Percentiles rank a stretch among this genome's conserved stretches.
Conservation (phyloP, 2,797 vertebrate species). For the Tragelaphus oryx region DNA sequence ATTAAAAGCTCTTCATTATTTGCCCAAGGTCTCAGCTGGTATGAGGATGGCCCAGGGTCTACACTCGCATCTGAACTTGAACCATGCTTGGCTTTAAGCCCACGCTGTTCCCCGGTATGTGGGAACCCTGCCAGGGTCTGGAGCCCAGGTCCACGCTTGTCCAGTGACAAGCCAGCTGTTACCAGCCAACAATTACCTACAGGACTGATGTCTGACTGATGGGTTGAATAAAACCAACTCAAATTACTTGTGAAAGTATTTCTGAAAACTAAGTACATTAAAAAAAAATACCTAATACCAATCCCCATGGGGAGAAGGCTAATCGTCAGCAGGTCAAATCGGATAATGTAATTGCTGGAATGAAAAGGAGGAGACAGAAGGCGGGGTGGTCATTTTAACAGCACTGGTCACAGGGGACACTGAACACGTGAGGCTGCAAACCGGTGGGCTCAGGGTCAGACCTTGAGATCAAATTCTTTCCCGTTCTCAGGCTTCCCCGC, state of each 20-base stretch:
- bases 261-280: background rate
- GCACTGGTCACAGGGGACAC: fast-evolving
- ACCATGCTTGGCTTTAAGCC: background rate
- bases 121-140: background rate
- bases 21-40: background rate
- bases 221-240: background rate
- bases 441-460: fast-evolving
- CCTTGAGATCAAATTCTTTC: background rate
- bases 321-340: background rate
- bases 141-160: fast-evolving
- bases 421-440: fast-evolving
- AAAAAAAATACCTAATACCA: background rate
- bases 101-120: fast-evolving
- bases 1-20: background rate
- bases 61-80: background rate
- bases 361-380: background rate
- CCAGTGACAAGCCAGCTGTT: background rate
- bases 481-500: background rate
- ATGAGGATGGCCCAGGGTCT: background rate
- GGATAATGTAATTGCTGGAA: background rate
- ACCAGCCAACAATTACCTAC: background rate
- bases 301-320: background rate
- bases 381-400: fast-evolving
- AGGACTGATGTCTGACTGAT: background rate
- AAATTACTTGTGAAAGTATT: background rate